A percentile compares a stretch with the other conserved stretches of the same genome.
Conservation (phyloP, 2,113 vertebrate genomes). For the Cacatua alba region DNA sequence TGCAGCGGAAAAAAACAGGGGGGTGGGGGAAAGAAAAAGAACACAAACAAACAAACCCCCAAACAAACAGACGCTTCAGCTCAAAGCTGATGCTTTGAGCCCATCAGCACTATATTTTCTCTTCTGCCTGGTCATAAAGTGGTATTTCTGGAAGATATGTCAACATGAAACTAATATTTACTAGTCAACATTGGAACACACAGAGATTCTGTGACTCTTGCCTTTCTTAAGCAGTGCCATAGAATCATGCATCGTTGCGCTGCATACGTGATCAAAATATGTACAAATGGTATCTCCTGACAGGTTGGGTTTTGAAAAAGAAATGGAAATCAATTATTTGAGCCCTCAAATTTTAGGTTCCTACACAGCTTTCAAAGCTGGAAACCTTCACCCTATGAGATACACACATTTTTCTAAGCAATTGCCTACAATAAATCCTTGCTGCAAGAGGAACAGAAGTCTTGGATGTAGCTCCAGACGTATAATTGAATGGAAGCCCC, state of each 20-base stretch:
- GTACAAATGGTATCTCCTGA: background rate
- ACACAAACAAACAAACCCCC: background rate
- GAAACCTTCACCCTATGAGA: background rate
- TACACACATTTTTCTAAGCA: background rate
- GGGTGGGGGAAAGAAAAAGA: background rate
- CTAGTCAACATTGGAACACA: background rate
- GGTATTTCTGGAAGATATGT: background rate
- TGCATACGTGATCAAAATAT: background rate
- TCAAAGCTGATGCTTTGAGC: background rate
- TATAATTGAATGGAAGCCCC: background rate
- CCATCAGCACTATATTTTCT: background rate
- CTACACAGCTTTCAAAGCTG: background rate
- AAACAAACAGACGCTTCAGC: background rate
- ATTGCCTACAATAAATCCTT: background rate
- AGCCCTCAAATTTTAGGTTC: background rate
- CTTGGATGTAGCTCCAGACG: background rate
- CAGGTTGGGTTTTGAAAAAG: background rate
- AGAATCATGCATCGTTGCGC: background rate
- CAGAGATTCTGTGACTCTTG: background rate
- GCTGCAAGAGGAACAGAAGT: background rate
- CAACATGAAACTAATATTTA: background rate
- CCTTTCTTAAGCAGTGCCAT: background rate
- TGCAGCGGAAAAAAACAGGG: slow-evolving; percentile 32
- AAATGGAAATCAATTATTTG: background rate
- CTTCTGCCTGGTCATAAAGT: background rate